phyloP scores from a whole-genome alignment of 1,140 invertebrate species.

The Aphidius ervi region DNA sequence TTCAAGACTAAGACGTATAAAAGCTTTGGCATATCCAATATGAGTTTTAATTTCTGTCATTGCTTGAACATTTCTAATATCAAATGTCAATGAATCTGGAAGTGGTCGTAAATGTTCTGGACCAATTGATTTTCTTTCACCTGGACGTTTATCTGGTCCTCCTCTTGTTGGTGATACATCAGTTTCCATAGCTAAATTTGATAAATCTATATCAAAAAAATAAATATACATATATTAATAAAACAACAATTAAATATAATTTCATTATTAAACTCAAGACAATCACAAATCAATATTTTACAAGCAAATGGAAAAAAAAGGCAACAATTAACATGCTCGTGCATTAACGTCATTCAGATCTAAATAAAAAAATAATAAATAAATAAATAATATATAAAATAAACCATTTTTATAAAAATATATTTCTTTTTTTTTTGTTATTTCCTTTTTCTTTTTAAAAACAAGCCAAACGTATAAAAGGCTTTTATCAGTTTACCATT shows the following conservation, averaged over 20 bases:
- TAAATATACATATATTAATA: slow-evolving; percentile 10
- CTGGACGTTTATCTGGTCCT: slow-evolving; percentile 49
- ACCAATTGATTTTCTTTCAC: slow-evolving; percentile 56
- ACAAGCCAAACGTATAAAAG: too few relatives aligned
- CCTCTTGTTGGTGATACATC: slow-evolving; percentile 58
- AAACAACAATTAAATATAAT: too few relatives aligned
- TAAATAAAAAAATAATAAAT: too few relatives aligned
- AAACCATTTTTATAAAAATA: too few relatives aligned
- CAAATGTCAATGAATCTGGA: slow-evolving; percentile 81
- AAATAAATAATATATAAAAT: too few relatives aligned
- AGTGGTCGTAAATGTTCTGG: slow-evolving; percentile 66
- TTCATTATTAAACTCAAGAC: too few relatives aligned
- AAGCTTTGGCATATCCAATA: slow-evolving; percentile 95
- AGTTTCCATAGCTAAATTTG: slow-evolving; percentile 67
- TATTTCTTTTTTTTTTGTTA: too few relatives aligned
- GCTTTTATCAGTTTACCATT: slow-evolving; percentile 48
- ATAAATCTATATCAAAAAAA: slow-evolving; percentile 61
- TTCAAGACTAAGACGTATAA: slow-evolving; percentile 93
- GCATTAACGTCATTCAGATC: too few relatives aligned
- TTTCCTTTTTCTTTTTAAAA: too few relatives aligned
- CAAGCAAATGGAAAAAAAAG: too few relatives aligned
- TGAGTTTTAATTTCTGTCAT: slow-evolving; percentile 98
- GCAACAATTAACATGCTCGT: too few relatives aligned
- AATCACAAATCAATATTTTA: too few relatives aligned
- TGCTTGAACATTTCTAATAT: slow-evolving; percentile 92